Evolutionary conservation across 1,140 invertebrate species (phyloP), one percentile per base, ranked within the genome.

Genomic region (Palaemon carinicauda): DNA sequence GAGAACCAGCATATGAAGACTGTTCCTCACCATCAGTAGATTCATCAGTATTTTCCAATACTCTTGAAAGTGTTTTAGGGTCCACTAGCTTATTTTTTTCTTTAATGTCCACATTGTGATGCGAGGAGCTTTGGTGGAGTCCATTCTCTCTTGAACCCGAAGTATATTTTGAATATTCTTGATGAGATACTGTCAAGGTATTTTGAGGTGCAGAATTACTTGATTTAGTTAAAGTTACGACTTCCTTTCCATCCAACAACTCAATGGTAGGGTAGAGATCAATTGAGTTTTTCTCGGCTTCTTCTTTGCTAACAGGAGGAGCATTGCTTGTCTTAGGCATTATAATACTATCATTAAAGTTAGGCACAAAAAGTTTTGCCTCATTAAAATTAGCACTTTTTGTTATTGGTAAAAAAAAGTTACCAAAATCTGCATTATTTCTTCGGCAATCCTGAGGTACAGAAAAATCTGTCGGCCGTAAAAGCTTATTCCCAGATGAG

Each of bases 161-260:
- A 86, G 27, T n/a, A 54, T 24, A 10, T 56, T 29, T 27, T 78
- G 24, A 24, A 15, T 54, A 80, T 56, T 50, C 51, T 21, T 33
- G 65, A 29, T 15, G 41, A n/a, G 83, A 52, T 33, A 52, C 21
- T 33, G 84, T 80, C 50, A 86, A 21, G 21, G 51, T 54, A 73
- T 56, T 74, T 4, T 19, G 80, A 27, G 60, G 24, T 71, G 77
- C 27, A 10, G 51, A 19, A 53, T 27, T 80, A 24, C 80, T 51
- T 17, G 77, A 80, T 27, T 56, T 86, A 60, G 84, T 86, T 53
- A 86, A 29, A 41, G 84, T 86, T 41, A 86, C 51, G 54, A 86
- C 65, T 69, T 86, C 84, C 69, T 86, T 86, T 29, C 84, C 84
- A 73, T 86, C 84, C 50, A 86, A 51, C 54, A 86, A 29, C 74